A percentile compares a stretch with the other conserved stretches of the same genome.
Evolutionary conservation across 1,140 invertebrate species (phyloP).

Genomic region (Drosophila pachea): DNA sequence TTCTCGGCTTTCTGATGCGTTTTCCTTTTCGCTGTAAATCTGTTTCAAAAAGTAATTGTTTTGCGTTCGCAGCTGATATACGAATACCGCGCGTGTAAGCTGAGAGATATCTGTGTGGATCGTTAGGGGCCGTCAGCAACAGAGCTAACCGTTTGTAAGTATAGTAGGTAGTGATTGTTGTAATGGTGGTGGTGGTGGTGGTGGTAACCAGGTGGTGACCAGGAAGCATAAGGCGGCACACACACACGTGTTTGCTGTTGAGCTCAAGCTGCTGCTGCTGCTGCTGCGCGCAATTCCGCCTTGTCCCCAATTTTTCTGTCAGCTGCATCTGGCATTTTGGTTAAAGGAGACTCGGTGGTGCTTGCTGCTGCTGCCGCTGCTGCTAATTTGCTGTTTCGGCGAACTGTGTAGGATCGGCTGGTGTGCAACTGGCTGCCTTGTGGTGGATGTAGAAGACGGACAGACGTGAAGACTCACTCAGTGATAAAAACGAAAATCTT

Average conservation of each 20-base stretch:
- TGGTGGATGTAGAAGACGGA: constrained; percentile 60
- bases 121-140: constrained; percentile 62
- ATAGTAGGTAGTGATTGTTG: constrained; percentile 45
- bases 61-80: constrained; percentile 75
- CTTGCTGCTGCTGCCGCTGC: constrained; percentile 72
- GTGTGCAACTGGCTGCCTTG: constrained; percentile 53
- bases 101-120: constrained; percentile 58
- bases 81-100: constrained; percentile 71
- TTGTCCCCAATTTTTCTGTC: constrained; percentile 62
- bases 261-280: constrained; percentile 68
- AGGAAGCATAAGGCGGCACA: constrained; percentile 33
- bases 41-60: constrained; percentile 73
- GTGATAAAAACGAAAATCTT: constrained; percentile 36
- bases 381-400: constrained; percentile 64
- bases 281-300: constrained; percentile 71
- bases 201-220: constrained; percentile 19
- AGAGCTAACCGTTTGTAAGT: constrained; percentile 61
- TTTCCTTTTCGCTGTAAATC: constrained; percentile 57
- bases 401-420: constrained; percentile 53
- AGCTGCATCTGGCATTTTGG: constrained; percentile 44
- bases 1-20: not conserved
- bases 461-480: constrained; percentile 77
- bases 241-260: constrained; percentile 65
- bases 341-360: constrained; percentile 68
- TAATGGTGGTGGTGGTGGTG: constrained; percentile 39